Conservation (phyloP, 2,797 vertebrate genomes). For the Macroramphosus scolopax region DNA sequence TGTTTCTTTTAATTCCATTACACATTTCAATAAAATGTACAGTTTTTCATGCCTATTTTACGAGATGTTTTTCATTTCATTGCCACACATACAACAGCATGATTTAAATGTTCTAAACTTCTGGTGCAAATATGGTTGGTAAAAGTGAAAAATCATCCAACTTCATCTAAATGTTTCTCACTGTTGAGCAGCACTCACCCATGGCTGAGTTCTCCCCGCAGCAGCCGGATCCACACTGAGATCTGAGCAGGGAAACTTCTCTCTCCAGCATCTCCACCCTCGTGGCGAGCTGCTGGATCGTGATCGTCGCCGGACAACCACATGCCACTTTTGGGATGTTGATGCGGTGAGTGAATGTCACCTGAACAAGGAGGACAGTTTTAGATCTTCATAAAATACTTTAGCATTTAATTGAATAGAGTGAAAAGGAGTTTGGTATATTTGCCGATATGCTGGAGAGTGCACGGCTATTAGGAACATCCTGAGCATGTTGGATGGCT, state of each 20-base stretch:
- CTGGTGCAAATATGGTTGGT: neutral
- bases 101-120: no score
- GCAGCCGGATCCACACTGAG: constrained; percentile 88
- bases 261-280: constrained; percentile 96
- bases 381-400: no score
- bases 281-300: constrained; percentile 89
- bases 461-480: no score
- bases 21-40: no score
- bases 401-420: no score
- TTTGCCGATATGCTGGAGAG: no score
- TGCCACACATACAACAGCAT: neutral
- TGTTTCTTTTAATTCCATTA: no score
- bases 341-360: constrained; percentile 97
- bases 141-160: no score
- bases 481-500: no score
- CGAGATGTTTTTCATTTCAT: neutral
- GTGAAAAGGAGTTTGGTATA: no score
- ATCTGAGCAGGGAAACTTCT: constrained; percentile 89
- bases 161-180: no score
- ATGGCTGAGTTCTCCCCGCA: constrained; percentile 88
- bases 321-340: constrained; percentile 94
- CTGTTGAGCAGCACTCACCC: constrained; percentile 77
- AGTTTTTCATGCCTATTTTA: constrained; percentile 11
- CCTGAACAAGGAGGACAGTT: constrained; percentile 46
- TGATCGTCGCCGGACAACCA: constrained; percentile 79